Base-by-base conservation (phyloP, 2,888 invertebrate species). In the Venusia cambrica region DNA sequence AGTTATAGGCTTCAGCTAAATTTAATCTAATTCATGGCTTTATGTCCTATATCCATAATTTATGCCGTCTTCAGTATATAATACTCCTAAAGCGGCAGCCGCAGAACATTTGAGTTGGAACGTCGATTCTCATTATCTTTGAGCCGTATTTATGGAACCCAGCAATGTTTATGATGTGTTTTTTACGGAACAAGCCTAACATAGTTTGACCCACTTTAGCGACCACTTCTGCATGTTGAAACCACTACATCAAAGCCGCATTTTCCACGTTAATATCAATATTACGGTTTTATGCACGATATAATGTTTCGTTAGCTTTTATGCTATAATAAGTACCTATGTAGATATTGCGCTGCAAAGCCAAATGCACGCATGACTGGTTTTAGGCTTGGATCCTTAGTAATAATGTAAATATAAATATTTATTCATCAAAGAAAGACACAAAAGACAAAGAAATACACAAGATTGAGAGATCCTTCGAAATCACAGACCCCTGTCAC, bases 401-500 rank as follows among this genome's bases (percentile, higher is more conserved):
- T n/a, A n/a, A n/a, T n/a, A n/a, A n/a, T n/a, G n/a, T n/a, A n/a
- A n/a, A n/a, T n/a, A n/a, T n/a, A n/a, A n/a, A n/a, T n/a, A n/a
- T n/a, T n/a, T n/a, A n/a, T n/a, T n/a, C n/a, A n/a, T n/a, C n/a
- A n/a, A n/a, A n/a, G n/a, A n/a, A n/a, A n/a, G n/a, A n/a, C n/a
- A n/a, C n/a, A n/a, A n/a, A n/a, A n/a, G n/a, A n/a, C n/a, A n/a
- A n/a, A n/a, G n/a, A n/a, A n/a, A n/a, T n/a, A n/a, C n/a, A n/a
- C n/a, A n/a, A n/a, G n/a, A n/a, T n/a, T 5, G 19, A 4, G 6
- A 24, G 24, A 13, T 25, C 8, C 65, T 67, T 44, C 48, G 53
- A 59, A 50, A 48, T 54, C 56, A 54, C 49, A 57, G 57, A 68
- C 68, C 68, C 65, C 49, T 57, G 62, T 67, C 67, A 67, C 58